phyloP scores from a whole-genome alignment of 2,888 invertebrate genomes.

The Noctua pronuba region DNA sequence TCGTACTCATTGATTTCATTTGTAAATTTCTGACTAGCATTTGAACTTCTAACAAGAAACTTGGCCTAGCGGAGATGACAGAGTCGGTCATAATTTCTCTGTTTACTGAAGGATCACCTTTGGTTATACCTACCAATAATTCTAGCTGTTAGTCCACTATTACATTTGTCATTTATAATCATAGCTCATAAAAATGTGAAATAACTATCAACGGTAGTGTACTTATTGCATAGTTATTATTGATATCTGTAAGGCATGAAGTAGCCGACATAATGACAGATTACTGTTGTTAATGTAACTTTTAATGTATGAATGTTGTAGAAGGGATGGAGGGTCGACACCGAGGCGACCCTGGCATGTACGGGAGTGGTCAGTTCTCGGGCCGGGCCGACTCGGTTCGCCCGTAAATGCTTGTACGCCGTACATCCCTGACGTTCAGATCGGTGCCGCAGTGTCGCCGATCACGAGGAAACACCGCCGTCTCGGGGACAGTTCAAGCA shows the following conservation, averaged over 20 bases:
- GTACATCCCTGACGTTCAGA: constrained; percentile 93
- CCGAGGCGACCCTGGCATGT: constrained; percentile 91
- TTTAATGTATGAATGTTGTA: not conserved
- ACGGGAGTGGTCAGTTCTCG: constrained; percentile 75
- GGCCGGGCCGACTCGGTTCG: constrained; percentile 89
- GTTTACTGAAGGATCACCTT: not conserved
- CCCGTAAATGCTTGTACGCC: constrained; percentile 90
- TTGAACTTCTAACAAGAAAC: not conserved
- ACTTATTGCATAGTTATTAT: not conserved
- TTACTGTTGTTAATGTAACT: not conserved
- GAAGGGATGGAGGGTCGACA: constrained; percentile 93
- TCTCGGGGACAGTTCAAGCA: constrained; percentile 82
- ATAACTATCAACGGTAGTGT: not conserved
- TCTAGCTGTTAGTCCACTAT: not conserved
- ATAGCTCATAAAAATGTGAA: not conserved
- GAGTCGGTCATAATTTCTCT: not conserved
- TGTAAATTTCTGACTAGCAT: not conserved
- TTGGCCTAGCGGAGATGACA: not conserved
- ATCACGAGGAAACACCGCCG: constrained; percentile 71
- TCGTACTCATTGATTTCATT: not conserved
- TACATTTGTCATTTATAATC: not conserved
- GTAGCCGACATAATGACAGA: too few species aligned
- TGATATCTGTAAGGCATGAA: not conserved
- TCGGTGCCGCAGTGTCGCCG: constrained; percentile 88
- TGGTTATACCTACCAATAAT: not conserved